Evolutionary conservation across 64 coral and sea anemone genomes (phyloP).

Genomic region (Montipora foliosa): DNA sequence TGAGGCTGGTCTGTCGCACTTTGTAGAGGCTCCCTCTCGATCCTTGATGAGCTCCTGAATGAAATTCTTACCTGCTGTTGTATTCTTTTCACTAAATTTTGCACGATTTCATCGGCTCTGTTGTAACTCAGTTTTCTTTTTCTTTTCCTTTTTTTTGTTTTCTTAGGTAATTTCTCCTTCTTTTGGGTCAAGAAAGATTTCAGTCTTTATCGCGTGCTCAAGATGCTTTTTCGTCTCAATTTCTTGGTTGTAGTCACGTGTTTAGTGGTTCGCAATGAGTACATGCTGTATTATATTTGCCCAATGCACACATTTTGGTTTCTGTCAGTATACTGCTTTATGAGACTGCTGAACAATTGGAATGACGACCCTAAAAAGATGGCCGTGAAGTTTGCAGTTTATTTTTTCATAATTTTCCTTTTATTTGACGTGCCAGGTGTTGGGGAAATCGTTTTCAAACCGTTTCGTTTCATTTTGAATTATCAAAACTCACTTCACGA

Average conservation of each 20-base stretch:
- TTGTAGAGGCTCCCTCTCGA: too few relatives aligned
- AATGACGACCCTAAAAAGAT: conserved; percentile 88
- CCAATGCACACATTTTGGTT: conserved; percentile 98
- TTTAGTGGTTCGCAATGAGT: conserved; percentile 85
- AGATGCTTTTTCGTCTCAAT: conserved; percentile 93
- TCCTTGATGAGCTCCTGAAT: too few relatives aligned
- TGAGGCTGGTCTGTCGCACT: too few relatives aligned
- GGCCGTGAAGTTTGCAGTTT: conserved; percentile 77
- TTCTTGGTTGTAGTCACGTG: conserved; percentile 90
- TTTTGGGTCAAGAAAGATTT: conserved; percentile 92
- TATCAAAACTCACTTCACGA: conserved; percentile 88
- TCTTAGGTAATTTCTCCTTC: conserved; percentile 94
- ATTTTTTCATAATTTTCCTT: conserved; percentile 68
- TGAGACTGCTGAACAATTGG: conserved; percentile 77
- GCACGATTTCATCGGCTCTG: too few relatives aligned
- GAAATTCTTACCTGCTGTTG: too few relatives aligned
- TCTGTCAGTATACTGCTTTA: conserved; percentile 81
- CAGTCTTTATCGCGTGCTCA: conserved; percentile 87
- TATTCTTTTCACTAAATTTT: too few relatives aligned
- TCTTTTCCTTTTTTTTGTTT: neutral
- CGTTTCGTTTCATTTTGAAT: conserved; percentile 67
- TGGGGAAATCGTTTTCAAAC: conserved; percentile 78
- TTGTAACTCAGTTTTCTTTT: too few relatives aligned
- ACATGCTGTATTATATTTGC: conserved; percentile 97
- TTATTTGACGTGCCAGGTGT: conserved; percentile 82